Percentiles rank a stretch among this genome's conserved stretches.
Conservation (phyloP, 2,888 invertebrate genomes). For the Agapetus fuscipes region DNA sequence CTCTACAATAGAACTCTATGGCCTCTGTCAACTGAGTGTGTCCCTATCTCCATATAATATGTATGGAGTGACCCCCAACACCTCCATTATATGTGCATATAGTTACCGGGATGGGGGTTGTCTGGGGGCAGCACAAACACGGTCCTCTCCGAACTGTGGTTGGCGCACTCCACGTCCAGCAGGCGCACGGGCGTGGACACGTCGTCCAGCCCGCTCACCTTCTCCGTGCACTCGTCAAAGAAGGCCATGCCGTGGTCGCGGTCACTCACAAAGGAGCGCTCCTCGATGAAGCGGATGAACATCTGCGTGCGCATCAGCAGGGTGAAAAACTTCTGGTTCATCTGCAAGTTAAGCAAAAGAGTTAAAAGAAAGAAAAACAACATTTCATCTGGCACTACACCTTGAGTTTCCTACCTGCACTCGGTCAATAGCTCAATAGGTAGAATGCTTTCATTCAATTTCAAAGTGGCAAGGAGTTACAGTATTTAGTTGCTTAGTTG, state of each 20-base stretch:
- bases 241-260: constrained; percentile 91
- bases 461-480: too few relatives aligned
- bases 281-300: constrained; percentile 98
- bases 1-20: too few relatives aligned
- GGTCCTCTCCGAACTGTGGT: constrained; percentile 77
- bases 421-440: too few relatives aligned
- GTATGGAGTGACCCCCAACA: too few relatives aligned
- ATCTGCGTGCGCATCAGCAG: constrained; percentile 89
- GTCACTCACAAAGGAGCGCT: constrained; percentile 96
- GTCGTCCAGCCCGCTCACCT: constrained; percentile 49
- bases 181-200: constrained; percentile 48
- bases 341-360: too few relatives aligned
- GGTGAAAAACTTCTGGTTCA: constrained; percentile 80
- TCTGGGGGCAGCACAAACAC: constrained; percentile 95
- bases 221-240: constrained; percentile 95
- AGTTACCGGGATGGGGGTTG: constrained; percentile 40
- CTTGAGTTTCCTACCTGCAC: too few relatives aligned
- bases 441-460: too few relatives aligned
- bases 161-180: constrained; percentile 70
- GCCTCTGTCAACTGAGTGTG: too few relatives aligned
- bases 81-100: too few relatives aligned
- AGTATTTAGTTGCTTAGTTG: too few relatives aligned
- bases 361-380: constrained; percentile 1
- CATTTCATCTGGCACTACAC: too few relatives aligned
- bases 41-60: too few relatives aligned